Evolutionary conservation across 2,113 vertebrate species (phyloP).

Genomic region (Oreochromis tanganicae): DNA sequence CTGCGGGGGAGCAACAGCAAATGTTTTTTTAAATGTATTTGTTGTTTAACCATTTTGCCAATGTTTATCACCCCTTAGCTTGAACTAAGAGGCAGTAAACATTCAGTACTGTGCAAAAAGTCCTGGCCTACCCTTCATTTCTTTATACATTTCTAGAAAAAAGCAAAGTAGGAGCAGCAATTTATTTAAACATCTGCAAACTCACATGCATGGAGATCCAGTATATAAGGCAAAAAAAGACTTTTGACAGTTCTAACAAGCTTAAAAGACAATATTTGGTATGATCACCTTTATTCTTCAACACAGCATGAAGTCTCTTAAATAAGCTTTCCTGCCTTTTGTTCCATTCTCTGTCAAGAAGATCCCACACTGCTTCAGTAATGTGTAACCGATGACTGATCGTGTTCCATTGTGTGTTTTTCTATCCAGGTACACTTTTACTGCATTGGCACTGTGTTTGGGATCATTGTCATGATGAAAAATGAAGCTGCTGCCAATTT

Average conservation of each 20-base stretch:
- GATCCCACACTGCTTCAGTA: not conserved
- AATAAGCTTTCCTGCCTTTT: not conserved
- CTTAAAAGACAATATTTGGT: not conserved
- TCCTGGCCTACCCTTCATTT: not conserved
- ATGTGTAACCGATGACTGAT: not conserved
- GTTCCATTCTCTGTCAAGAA: not conserved
- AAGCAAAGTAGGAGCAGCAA: not conserved
- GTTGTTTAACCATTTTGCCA: not conserved
- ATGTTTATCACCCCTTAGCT: not conserved
- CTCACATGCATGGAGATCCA: not conserved
- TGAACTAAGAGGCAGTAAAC: not conserved
- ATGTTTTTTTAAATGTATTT: not conserved
- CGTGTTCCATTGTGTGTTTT: not conserved
- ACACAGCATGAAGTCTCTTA: not conserved
- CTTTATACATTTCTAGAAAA: not conserved
- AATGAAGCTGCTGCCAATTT: not conserved
- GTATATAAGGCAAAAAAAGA: not conserved
- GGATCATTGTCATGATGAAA: not conserved
- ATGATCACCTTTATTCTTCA: not conserved
- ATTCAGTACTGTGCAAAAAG: not conserved
- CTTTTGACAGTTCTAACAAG: not conserved
- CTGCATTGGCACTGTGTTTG: not conserved
- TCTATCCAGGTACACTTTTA: not conserved
- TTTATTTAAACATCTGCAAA: not conserved
- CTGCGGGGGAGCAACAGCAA: conserved; percentile 33